Evolutionary conservation across 2,888 invertebrate genomes (phyloP), one percentile per base, ranked within the genome.

Genomic region (Sialis fuliginosa): DNA sequence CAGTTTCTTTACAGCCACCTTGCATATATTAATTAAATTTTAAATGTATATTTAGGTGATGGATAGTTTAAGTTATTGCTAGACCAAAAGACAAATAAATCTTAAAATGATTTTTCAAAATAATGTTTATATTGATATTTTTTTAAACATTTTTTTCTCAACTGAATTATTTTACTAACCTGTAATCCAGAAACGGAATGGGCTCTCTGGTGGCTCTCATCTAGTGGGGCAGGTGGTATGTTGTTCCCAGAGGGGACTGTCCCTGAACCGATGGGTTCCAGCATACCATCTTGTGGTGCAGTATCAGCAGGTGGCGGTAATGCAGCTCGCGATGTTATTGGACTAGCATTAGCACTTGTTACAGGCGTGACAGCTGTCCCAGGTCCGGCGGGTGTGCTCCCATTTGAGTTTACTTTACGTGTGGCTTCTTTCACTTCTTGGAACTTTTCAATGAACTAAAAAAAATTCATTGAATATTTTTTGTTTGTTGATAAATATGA

Each of bases 341-440:
- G 90, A 60, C 87, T 87, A 54, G 88, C 89, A 54, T 88, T 89
- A 50, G 89, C 88, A 58, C 86, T 86, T 40, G 86, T 86, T 22
- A 87, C 84, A 4, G 88, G 88, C 33, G 88, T 88, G 41, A 81
- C 84, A 1, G 80, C 83, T 6, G 22, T 22, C 22, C 22, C 22
- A 22, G 22, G 22, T 22, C 22, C 22, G 22, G 22, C 22, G 22
- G 22, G 22, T 42, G 63, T 51, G 51, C 62, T 65, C 13, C 70
- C 76, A 60, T 76, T 76, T 32, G 72, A 69, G 31, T 74, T 68
- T 10, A 74, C 72, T 60, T 74, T 71, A 58, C 84, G 81, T 9
- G 93, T 93, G 39, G 93, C 87, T 65, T 95, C 95, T 64, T 95
- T 95, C 31, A 96, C 92, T 66, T 96, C 95, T 71, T 93, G 91